Conservation (phyloP, 1,140 invertebrate species). For the Eumaeus atala region DNA sequence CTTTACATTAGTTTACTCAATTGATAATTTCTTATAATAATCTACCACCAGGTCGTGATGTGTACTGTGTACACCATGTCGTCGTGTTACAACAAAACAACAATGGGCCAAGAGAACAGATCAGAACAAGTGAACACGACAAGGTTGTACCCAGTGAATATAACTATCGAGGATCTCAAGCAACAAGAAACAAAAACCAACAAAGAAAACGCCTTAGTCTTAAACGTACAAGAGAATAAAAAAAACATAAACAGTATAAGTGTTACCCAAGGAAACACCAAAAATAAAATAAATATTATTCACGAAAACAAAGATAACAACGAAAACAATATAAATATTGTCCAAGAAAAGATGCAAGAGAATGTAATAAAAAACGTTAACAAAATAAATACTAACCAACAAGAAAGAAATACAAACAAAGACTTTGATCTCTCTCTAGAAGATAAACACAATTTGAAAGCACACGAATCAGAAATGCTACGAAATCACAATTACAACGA, state of each 20-base stretch:
- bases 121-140: not conserved
- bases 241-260: no score
- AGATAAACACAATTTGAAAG: not conserved
- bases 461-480: no score
- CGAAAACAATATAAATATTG: no score
- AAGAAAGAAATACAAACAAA: not conserved
- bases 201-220: not conserved
- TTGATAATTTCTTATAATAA: no score
- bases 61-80: not conserved
- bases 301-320: no score
- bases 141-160: not conserved
- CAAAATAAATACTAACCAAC: not conserved
- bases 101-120: not conserved
- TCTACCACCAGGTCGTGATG: not conserved
- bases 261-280: no score
- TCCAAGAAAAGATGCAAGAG: no score
- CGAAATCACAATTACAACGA: not conserved
- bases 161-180: not conserved
- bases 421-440: not conserved
- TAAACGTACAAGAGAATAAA: no score
- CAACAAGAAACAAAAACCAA: not conserved
- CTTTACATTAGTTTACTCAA: no score
- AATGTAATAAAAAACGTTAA: no score
- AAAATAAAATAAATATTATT: no score
- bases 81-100: not conserved